These are phyloP conservation scores for Drosophila obscura DNA, from an alignment of 1,140 invertebrate species.

Conservation along the genomic window DNA sequence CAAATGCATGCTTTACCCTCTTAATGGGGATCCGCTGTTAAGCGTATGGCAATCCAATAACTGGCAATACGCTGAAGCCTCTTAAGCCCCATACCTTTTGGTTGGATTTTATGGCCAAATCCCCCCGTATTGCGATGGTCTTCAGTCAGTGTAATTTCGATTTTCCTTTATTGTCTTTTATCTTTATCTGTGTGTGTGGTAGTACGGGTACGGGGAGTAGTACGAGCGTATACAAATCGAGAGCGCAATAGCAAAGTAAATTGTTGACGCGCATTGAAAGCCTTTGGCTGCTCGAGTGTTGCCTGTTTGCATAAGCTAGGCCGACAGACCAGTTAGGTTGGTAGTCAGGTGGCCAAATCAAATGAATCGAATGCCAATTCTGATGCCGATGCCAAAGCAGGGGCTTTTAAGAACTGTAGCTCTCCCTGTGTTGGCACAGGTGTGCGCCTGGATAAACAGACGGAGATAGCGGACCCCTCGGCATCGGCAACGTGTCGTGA, in stretches of 20 bases:
- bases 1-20: too few relatives aligned
- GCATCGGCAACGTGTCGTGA: slow-evolving; percentile 57
- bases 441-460: slow-evolving; percentile 53
- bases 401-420: slow-evolving; percentile 63
- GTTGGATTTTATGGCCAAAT: slow-evolving; percentile 31
- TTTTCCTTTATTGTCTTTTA: slow-evolving; percentile 46
- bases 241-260: slow-evolving; percentile 75
- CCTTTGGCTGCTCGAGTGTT: slow-evolving; percentile 61
- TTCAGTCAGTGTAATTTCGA: slow-evolving; percentile 49
- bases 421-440: slow-evolving; percentile 58
- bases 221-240: slow-evolving; percentile 46
- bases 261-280: slow-evolving; percentile 63
- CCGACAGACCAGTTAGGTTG: background rate
- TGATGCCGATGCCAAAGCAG: background rate
- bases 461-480: slow-evolving; percentile 9
- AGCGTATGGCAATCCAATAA: slow-evolving; percentile 11
- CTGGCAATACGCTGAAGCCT: slow-evolving; percentile 23
- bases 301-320: slow-evolving; percentile 71
- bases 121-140: slow-evolving; percentile 31
- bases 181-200: slow-evolving; percentile 16
- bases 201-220: slow-evolving; percentile 1
- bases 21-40: too few relatives aligned
- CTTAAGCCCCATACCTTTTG: slow-evolving; percentile 18
- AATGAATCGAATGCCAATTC: slow-evolving; percentile 63
- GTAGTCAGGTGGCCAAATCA: slow-evolving; percentile 53